A percentile compares a stretch with the other conserved stretches of the same genome.
These are phyloP conservation scores for Nemurella pictetii DNA, from an alignment of 2,888 invertebrate genomes.

Conservation along the genomic window DNA sequence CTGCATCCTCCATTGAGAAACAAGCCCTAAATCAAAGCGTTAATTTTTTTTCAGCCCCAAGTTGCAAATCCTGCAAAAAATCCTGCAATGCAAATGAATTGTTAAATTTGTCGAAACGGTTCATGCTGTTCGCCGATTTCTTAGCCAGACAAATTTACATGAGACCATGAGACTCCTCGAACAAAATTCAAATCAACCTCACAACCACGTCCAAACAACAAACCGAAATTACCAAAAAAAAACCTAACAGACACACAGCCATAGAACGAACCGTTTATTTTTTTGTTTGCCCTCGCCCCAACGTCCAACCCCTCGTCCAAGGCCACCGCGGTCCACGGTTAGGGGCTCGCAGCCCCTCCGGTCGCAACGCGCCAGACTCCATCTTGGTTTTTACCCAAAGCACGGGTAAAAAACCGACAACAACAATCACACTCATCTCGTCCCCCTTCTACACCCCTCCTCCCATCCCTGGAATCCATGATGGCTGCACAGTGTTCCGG, in stretches of 20 bases:
- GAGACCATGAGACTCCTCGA: neutral
- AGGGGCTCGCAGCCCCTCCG: neutral
- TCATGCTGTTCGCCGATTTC: too few species aligned
- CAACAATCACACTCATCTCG: neutral
- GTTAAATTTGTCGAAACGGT: too few species aligned
- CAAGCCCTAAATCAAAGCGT: too few species aligned
- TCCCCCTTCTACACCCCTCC: neutral
- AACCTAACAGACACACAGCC: neutral
- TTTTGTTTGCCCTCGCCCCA: neutral
- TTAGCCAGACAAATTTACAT: neutral
- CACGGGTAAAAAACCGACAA: neutral
- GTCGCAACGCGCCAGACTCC: neutral
- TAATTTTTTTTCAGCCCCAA: too few species aligned
- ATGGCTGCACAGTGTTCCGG: neutral
- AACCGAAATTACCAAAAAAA: too few species aligned
- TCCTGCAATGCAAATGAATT: too few species aligned
- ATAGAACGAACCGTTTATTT: neutral
- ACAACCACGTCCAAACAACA: neutral
- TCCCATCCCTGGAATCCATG: neutral
- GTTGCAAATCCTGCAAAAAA: too few species aligned
- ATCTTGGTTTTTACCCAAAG: neutral
- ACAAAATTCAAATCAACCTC: neutral
- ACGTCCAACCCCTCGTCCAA: neutral
- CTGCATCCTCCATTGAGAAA: too few species aligned
- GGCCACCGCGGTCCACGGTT: neutral